Evolutionary conservation across 1,140 invertebrate species (phyloP).

Genomic region (Atta texana): DNA sequence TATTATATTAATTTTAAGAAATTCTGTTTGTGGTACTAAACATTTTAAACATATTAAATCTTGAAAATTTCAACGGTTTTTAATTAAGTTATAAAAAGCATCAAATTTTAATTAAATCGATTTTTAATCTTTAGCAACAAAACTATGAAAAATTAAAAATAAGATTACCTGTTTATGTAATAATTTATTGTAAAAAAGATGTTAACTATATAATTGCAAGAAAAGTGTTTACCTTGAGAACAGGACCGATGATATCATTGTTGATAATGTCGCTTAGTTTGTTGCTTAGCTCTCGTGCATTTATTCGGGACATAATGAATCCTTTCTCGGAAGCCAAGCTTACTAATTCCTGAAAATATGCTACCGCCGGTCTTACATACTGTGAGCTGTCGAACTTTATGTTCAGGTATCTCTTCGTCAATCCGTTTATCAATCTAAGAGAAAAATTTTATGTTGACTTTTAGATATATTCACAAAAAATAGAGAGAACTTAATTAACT

Average conservation of each 20-base stretch:
- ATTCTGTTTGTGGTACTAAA: background rate
- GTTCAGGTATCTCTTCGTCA: slow-evolving; percentile 90
- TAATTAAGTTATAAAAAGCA: background rate
- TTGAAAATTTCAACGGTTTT: too few relatives aligned
- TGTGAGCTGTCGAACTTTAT: slow-evolving; percentile 90
- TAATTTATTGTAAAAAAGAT: background rate
- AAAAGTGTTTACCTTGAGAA: slow-evolving; percentile 87
- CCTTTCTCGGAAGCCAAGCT: slow-evolving; percentile 90
- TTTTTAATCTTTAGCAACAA: background rate
- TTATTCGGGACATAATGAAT: slow-evolving; percentile 87
- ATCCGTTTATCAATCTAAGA: slow-evolving; percentile 88
- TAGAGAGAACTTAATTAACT: background rate
- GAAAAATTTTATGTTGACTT: slow-evolving; percentile 9
- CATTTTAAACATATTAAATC: background rate
- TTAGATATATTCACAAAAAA: background rate
- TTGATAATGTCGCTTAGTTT: slow-evolving; percentile 92
- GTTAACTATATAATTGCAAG: background rate
- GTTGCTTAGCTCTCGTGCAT: slow-evolving; percentile 90
- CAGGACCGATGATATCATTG: slow-evolving; percentile 92
- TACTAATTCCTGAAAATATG: slow-evolving; percentile 90
- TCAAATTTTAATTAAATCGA: background rate
- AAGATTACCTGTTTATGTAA: background rate
- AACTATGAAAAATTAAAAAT: background rate
- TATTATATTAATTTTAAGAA: background rate
- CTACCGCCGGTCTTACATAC: slow-evolving; percentile 91